These are phyloP conservation scores for Steinernema feltiae DNA, from an alignment of 1,140 invertebrate genomes.

Conservation along the genomic window DNA sequence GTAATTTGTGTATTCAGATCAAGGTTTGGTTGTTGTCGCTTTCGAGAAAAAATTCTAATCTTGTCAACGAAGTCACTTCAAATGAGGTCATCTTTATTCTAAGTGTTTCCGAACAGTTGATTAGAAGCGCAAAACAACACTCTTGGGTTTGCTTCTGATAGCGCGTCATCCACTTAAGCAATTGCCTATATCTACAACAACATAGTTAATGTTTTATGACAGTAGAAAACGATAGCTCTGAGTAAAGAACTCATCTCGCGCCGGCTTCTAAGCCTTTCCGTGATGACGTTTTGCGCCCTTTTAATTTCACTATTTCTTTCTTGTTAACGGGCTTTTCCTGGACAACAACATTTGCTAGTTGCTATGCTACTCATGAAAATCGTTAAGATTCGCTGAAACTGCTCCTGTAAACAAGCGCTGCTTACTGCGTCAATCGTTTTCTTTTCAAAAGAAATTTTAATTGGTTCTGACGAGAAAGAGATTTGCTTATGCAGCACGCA, in stretches of 20 bases:
- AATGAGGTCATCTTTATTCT: not conserved
- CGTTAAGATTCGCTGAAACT: not conserved
- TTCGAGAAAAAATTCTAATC: not conserved
- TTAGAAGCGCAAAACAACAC: not conserved
- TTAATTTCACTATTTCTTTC: too few species aligned
- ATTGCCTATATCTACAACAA: not conserved
- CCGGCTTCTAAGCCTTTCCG: not conserved
- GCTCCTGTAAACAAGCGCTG: not conserved
- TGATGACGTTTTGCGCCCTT: not conserved
- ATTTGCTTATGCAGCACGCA: too few species aligned
- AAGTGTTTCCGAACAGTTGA: not conserved
- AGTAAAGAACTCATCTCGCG: not conserved
- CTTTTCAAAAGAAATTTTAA: not conserved
- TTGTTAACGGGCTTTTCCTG: too few species aligned
- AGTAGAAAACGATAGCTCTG: not conserved
- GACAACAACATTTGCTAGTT: not conserved
- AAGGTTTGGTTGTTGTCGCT: not conserved
- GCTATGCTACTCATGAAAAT: not conserved
- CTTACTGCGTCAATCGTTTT: not conserved
- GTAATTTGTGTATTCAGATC: too few species aligned
- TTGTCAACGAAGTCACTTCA: too few species aligned
- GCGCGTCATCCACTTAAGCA: not conserved
- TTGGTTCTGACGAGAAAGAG: too few species aligned
- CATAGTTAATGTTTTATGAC: slow-evolving; percentile 9
- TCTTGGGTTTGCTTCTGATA: not conserved